A percentile compares a stretch with the other conserved stretches of the same genome.
Conservation (phyloP, 2,888 invertebrate species). For the Hirtodrosophila histrioides region DNA sequence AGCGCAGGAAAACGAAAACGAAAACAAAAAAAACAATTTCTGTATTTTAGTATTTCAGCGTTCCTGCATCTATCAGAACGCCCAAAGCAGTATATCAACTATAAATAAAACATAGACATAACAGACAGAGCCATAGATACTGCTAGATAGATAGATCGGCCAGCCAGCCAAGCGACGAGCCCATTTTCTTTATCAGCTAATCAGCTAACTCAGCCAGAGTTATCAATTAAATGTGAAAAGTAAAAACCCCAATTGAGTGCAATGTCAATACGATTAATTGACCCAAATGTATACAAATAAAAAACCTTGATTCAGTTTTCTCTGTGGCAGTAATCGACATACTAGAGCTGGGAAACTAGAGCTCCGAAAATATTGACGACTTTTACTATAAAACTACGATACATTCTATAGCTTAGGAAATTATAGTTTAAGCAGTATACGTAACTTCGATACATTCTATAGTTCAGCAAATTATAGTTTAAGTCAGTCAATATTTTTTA, state of each 20-base stretch:
- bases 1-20: slow-evolving; percentile 11
- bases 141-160: slow-evolving; percentile 17
- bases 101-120: slow-evolving; percentile 46
- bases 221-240: slow-evolving; percentile 72
- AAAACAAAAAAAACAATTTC: slow-evolving; percentile 21
- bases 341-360: neutral
- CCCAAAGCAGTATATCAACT: slow-evolving; percentile 24
- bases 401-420: no score
- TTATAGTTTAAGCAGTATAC: no score
- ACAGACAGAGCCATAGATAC: slow-evolving; percentile 4
- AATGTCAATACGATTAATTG: slow-evolving; percentile 71
- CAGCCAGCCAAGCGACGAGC: slow-evolving; percentile 22
- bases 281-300: slow-evolving; percentile 50
- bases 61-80: slow-evolving; percentile 42
- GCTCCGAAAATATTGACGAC: no score
- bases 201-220: slow-evolving; percentile 55
- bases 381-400: no score
- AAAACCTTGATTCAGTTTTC: slow-evolving; percentile 14
- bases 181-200: slow-evolving; percentile 58
- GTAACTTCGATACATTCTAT: no score
- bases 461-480: no score
- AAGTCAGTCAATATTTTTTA: no score
- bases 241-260: slow-evolving; percentile 50
- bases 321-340: neutral
- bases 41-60: slow-evolving; percentile 20